Evolutionary conservation across 1,140 invertebrate species (phyloP), one percentile per base, ranked within the genome.

Genomic region (Drosophila parabipectinata): DNA sequence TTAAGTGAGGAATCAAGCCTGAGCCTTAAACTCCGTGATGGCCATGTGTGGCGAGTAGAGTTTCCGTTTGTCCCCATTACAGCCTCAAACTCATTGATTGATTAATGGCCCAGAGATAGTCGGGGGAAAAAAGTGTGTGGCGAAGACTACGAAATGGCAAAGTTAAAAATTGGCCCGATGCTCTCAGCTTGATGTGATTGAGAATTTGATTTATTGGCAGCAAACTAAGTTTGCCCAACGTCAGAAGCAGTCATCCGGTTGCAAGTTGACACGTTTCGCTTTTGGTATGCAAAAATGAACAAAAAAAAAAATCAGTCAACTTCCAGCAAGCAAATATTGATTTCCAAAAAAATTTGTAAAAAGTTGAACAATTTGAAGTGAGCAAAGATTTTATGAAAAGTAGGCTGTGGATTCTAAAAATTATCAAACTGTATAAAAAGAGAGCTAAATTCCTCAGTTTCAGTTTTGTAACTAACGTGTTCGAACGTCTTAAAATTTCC

Each of bases 161-260:
- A 62, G 53, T 30, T 30, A 57, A 58, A 55, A 60, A 63, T 62
- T 67, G 62, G 37, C 64, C 47, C 55, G 28, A 56, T 84, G 71
- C 63, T 67, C 52, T 52, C 34, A 63, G 56, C 41, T 68, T 83
- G 56, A 79, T 84, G 80, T 77, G 80, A 84, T 84, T 79, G 77
- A 41, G 60, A 80, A 77, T 84, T 84, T 84, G 81, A 84, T 84
- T 84, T 84, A 84, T 84, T 84, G 77, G 63, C 81, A 84, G 67
- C 60, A 55, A 83, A 79, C 72, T 73, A 50, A 73, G 68, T 79
- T 80, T 66, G 50, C 34, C 79, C 58, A 81, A 64, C 73, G 50
- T 54, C 53, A 62, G 26, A 48, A 37, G 47, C 63, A 73, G 32
- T 62, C 77, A 77, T 56, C 72, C 51, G 55, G 48, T 72, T 81